phyloP scores from a whole-genome alignment of 2,113 vertebrate species.

The Pollachius pollachius region DNA sequence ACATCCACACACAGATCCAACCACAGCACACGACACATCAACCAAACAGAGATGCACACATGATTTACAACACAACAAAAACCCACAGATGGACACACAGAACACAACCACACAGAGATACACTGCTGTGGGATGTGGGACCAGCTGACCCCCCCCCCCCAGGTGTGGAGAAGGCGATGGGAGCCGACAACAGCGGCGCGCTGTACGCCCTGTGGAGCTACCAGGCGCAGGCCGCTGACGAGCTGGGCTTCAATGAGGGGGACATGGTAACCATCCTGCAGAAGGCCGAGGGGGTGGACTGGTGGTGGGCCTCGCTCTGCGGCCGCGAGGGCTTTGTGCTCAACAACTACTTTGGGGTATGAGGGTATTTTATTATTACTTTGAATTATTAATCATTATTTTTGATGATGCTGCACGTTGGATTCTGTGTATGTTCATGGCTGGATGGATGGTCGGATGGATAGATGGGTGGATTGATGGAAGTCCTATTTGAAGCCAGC shows the following conservation, averaged over 20 bases:
- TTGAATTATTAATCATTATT: no score
- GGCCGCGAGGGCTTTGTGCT: conserved; percentile 88
- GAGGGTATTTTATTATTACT: conserved; percentile 14
- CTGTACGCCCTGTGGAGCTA: conserved; percentile 88
- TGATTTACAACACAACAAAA: no score
- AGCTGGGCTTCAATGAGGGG: conserved; percentile 86
- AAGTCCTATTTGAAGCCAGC: no score
- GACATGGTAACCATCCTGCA: conserved; percentile 87
- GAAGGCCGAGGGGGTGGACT: conserved; percentile 77
- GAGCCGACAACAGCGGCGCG: conserved; percentile 80
- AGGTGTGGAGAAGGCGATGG: conserved; percentile 86
- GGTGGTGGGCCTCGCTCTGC: conserved; percentile 88
- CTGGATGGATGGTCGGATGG: neutral
- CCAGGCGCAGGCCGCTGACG: conserved; percentile 80
- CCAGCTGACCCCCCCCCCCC: conserved; percentile 3
- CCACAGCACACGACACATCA: no score
- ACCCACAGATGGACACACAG: no score
- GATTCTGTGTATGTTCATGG: neutral
- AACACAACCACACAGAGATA: no score
- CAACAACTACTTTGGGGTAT: conserved; percentile 89
- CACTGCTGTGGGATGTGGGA: no score
- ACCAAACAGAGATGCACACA: no score
- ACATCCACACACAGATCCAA: no score
- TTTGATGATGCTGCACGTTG: no score
- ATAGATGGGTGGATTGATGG: no score